These are phyloP conservation scores for Halictus quadricinctus DNA, from an alignment of 2,888 invertebrate genomes.

Conservation along the genomic window DNA sequence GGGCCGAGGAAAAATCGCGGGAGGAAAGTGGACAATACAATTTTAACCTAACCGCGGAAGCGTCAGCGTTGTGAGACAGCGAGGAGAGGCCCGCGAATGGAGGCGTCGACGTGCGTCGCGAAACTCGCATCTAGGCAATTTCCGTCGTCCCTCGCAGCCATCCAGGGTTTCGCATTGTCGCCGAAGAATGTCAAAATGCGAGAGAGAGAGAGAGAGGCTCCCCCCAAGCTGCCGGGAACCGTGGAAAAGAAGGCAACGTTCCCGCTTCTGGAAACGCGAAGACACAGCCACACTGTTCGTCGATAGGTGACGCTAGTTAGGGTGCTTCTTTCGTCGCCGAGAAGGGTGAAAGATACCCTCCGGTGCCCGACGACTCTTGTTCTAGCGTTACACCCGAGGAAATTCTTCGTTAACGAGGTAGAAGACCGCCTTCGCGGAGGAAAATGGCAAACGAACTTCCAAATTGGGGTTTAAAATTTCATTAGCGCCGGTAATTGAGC, in stretches of 20 bases:
- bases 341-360: slow-evolving; percentile 9
- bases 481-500: neutral
- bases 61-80: slow-evolving; percentile 54
- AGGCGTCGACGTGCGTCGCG: slow-evolving; percentile 23
- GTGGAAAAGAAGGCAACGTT: slow-evolving; percentile 20
- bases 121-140: slow-evolving; percentile 55
- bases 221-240: slow-evolving; percentile 23
- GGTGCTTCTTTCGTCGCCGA: slow-evolving; percentile 18
- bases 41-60: slow-evolving; percentile 72
- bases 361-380: slow-evolving; percentile 6
- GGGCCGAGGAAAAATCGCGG: neutral
- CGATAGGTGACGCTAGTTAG: slow-evolving; percentile 53
- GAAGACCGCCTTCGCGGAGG: neutral
- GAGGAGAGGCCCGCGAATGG: slow-evolving; percentile 19
- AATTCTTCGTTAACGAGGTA: neutral
- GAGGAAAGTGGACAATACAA: slow-evolving; percentile 60
- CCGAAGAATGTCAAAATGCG: slow-evolving; percentile 45
- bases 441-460: slow-evolving; percentile 16
- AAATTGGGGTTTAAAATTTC: slow-evolving; percentile 1
- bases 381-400: neutral
- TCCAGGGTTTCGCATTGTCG: slow-evolving; percentile 49
- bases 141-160: slow-evolving; percentile 26
- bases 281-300: slow-evolving; percentile 28
- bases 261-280: slow-evolving; percentile 26
- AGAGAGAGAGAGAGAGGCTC: neutral